Base-by-base conservation (phyloP, 2,888 invertebrate genomes). In the Drosophila setosimentum region DNA sequence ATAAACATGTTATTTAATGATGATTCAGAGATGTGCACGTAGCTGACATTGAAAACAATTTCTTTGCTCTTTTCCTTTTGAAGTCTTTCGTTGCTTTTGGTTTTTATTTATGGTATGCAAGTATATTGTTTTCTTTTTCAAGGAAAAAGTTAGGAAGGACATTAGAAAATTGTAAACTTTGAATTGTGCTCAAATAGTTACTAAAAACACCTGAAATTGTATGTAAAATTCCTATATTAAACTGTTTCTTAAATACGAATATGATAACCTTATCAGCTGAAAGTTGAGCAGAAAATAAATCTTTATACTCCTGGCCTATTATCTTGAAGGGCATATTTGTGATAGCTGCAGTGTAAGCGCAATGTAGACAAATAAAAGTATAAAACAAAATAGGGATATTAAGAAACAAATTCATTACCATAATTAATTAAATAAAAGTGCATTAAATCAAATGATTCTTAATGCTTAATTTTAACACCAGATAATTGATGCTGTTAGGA, bases 21-120 rank as follows among this genome's bases (percentile, higher is more conserved):
- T 71, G 67, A 32, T 42, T 45, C 32, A 49, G 37, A 24, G 45
- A 55, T 64, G 48, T 49, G 59, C 77, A 73, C 62, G 69, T 65
- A 78, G 30, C 50, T 63, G 62, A 61, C 62, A 78, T 70, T 78
- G 66, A 63, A 67, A 71, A 64, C 49, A 42, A 58, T 50, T 49
- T 70, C 35, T 59, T 21, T 27, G n/a, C 2, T 37, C 1, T 48
- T 33, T 51, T 35, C 27, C 35, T 16, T 49, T 45, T 37, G 29
- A 51, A 40, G 37, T 30, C 2, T 11, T 37, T 0, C 21, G 35
- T 49, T 55, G 40, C 13, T 35, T 33, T 27, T 42, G 21, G 21
- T 29, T 30, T 35, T 37, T 51, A 33, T 60, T 21, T 51, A 29
- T 37, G 29, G 53, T 35, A n/a, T 50, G 27, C 7, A 16, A 42